These are phyloP conservation scores for Synaphobranchus kaupii DNA, from an alignment of 2,797 vertebrate genomes.

Conservation along the genomic window DNA sequence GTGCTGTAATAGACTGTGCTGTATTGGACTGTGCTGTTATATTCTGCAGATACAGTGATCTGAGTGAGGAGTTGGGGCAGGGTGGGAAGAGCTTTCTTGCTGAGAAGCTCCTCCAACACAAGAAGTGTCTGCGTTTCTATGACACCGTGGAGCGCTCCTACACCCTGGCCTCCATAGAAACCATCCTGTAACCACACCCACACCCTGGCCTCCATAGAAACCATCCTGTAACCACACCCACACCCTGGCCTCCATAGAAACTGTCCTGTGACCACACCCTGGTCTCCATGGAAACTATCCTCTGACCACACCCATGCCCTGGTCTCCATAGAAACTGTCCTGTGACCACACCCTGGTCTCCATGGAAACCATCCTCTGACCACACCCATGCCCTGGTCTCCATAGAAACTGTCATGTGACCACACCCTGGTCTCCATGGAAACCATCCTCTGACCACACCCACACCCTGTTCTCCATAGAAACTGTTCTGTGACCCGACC, in stretches of 20 bases:
- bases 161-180: slow-evolving; percentile 70
- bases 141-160: slow-evolving; percentile 73
- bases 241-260: slow-evolving; percentile 70
- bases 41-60: slow-evolving; percentile 75
- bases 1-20: background rate
- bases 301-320: background rate
- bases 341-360: slow-evolving; percentile 38
- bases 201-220: background rate
- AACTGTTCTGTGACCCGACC: background rate
- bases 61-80: slow-evolving; percentile 70
- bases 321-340: slow-evolving; percentile 53
- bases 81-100: slow-evolving; percentile 68
- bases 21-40: background rate
- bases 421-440: background rate
- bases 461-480: slow-evolving; percentile 61
- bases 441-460: slow-evolving; percentile 25
- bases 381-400: slow-evolving; percentile 64
- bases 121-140: slow-evolving; percentile 79
- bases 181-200: slow-evolving; percentile 60
- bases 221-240: slow-evolving; percentile 17
- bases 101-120: slow-evolving; percentile 81
- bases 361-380: too few species aligned
- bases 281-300: background rate
- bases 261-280: slow-evolving; percentile 56
- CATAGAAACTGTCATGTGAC: slow-evolving; percentile 70